Evolutionary conservation across 2,113 vertebrate genomes (phyloP), one percentile per base, ranked within the genome.

Genomic region (Corythornis madagascariensis): DNA sequence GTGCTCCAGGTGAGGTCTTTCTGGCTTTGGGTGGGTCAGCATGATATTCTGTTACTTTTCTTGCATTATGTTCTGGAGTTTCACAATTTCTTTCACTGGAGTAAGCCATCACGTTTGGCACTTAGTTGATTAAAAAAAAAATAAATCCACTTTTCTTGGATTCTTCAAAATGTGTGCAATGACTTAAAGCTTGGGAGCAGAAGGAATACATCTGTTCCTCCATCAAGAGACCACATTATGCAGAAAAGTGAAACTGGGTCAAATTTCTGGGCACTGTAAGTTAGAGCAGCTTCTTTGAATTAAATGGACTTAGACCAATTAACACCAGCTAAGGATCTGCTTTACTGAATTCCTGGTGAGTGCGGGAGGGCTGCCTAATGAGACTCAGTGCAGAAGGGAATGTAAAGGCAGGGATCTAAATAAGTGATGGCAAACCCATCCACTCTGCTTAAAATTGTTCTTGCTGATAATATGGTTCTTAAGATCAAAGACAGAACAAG

Each of bases 231-330:
- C 15, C 24, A 53, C 35, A 48, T 86, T 75, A 90, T 78, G 48
- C 21, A 3, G 59, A 83, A 55, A 57, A 91, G 61, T 74, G 73
- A 94, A 96, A 94, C 40, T 86, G 80, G 86, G 77, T 93, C 93
- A 93, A 29, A 90, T 92, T 90, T 92, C 65, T 90, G 83, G 86
- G 86, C 69, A 31, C 56, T 48, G 20, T 71, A 80, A 70, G 29
- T 91, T 90, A 74, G 29, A 92, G 78, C 35, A 79, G 40, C 57
- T 83, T 86, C 83, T 96, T 86, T 92, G 88, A 92, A 93, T 80
- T 65, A 86, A 93, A 88, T 83, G n/a, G 76, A 90, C 76, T 91
- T 67, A 77, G 56, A 71, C 48, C 88, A 91, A 83, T 94, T 90
- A 93, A 86, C 65, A 92, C 24, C 65, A 78, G 69, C n/a, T 88